Conservation (phyloP, 2,888 invertebrate genomes). For the Ethmia dodecea region DNA sequence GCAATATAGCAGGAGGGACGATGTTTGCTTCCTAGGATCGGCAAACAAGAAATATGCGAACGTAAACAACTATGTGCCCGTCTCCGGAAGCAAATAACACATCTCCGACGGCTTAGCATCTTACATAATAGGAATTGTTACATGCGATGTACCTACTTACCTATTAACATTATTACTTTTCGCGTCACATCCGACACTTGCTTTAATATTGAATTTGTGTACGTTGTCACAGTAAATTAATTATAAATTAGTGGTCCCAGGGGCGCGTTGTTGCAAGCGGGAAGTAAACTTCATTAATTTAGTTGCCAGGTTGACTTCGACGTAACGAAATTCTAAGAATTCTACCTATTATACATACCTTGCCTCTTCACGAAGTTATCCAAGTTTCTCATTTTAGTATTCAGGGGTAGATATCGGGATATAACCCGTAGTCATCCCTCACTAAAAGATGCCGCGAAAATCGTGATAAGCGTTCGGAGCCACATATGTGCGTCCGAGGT, state of each 20-base stretch:
- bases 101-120: constrained; percentile 20
- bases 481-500: constrained; percentile 35
- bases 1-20: constrained; percentile 25
- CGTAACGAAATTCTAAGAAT: no score
- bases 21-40: constrained; percentile 36
- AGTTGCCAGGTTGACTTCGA: constrained; percentile 31
- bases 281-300: constrained; percentile 30
- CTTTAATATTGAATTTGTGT: background rate
- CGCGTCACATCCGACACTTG: no score
- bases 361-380: no score
- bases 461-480: constrained; percentile 45
- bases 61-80: constrained; percentile 31
- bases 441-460: constrained; percentile 35
- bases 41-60: constrained; percentile 47
- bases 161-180: no score
- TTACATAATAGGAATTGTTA: constrained; percentile 18
- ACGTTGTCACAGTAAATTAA: background rate
- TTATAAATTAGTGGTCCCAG: constrained; percentile 21
- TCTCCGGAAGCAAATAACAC: constrained; percentile 31
- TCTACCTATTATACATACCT: no score
- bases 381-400: no score
- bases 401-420: no score
- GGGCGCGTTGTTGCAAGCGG: constrained; percentile 25
- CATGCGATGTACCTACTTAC: no score
- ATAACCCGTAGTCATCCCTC: constrained; percentile 15